Evolutionary conservation across 1,140 invertebrate genomes (phyloP), one percentile per base, ranked within the genome.

Genomic region (Diorhabda carinulata): DNA sequence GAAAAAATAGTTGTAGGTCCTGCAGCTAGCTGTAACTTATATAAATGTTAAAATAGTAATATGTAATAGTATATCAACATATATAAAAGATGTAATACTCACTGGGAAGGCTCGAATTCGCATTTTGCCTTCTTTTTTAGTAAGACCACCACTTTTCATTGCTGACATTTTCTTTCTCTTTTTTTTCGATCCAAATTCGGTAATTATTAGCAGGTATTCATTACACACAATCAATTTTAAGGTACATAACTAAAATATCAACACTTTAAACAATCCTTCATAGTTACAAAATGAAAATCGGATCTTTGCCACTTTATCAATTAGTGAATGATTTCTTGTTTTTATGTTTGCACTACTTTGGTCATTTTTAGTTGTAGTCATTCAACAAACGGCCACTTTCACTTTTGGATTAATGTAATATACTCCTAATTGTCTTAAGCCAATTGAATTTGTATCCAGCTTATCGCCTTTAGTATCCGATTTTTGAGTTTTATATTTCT

Each of bases 91-190:
- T n/a, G 44, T 25, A 43, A 42, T 60, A 86, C 92, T 96, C 86
- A 97, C 95, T 78, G 95, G 95, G 86, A 98, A 98, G 75, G 95
- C 95, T 81, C 95, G 89, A 82, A 98, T 98, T 78, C 96, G 88
- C 96, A 98, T 98, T 84, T 98, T 98, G 83, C 91, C 91, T 82
- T 95, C 92, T 85, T 95, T 95, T 82, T 95, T 92, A 75, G 90
- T 88, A 75, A 90, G 83, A 76, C 89, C 85, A 83, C 88, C 88
- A 82, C 86, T 88, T 86, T 92, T 92, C 87, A 90, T 91, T 84
- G 74, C 72, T 74, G 76, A 76, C 72, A 74, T 76, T 72, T 68
- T 69, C 68, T 67, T 57, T 67, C 61, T 70, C 47, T 70, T 67
- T 69, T 25, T 25, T 71, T 57, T 66, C 72, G 57, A 56, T 67